phyloP scores from a whole-genome alignment of 2,797 vertebrate species.

The Xenops minutus region DNA sequence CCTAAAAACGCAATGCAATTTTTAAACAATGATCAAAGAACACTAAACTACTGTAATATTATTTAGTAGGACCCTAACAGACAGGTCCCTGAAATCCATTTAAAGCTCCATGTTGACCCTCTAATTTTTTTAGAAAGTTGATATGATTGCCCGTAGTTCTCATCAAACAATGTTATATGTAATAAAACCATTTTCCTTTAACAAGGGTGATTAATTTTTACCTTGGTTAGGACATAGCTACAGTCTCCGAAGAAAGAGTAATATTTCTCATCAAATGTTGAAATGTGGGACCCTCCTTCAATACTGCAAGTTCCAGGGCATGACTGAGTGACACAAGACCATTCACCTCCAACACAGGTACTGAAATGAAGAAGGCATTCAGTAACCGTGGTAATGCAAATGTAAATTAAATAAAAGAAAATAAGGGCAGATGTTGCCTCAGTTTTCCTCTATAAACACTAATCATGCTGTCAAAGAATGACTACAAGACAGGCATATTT shows the following conservation, averaged over 20 bases:
- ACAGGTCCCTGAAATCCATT: neutral
- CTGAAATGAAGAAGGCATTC: constrained; percentile 50
- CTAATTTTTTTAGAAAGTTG: neutral
- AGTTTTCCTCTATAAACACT: neutral
- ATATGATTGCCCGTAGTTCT: neutral
- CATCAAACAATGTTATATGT: neutral
- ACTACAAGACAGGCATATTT: neutral
- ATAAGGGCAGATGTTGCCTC: neutral
- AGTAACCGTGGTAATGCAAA: neutral
- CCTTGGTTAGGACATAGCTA: constrained; percentile 80
- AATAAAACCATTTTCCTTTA: neutral
- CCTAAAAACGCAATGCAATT: neutral
- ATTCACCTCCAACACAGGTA: constrained; percentile 74
- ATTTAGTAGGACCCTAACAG: neutral
- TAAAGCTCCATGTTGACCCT: neutral
- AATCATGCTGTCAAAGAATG: neutral
- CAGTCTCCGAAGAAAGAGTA: constrained; percentile 81
- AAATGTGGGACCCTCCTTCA: constrained; percentile 78
- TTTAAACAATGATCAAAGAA: neutral
- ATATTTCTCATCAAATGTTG: constrained; percentile 75
- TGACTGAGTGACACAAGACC: constrained; percentile 68
- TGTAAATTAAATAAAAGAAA: neutral
- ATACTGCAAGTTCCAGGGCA: constrained; percentile 77
- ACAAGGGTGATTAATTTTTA: constrained; percentile 9
- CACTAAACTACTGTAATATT: neutral